Base-by-base conservation (phyloP, 2,888 invertebrate genomes). In the Melangyna quadrimaculata region DNA sequence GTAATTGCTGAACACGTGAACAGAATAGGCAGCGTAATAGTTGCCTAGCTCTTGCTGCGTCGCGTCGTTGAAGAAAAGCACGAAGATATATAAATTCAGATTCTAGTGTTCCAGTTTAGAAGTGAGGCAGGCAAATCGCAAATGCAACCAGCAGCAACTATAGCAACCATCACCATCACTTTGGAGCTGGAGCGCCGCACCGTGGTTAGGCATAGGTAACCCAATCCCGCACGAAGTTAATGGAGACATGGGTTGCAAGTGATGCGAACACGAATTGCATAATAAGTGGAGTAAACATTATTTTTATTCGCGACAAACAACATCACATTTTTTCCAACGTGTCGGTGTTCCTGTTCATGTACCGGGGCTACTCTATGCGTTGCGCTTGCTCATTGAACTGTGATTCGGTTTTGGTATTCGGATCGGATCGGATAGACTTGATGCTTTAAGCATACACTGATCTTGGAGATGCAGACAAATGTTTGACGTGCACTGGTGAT, bases 211-310 rank as follows among this genome's bases (percentile, higher is more conserved):
- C 14, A 7, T 29, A 55, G 17, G 57, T 78, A 82, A 82, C 48
- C 55, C 63, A 45, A 82, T 78, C 78, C 73, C 29, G 63, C 61
- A 74, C 69, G 48, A 69, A 55, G 73, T 73, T 82, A 82, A 82
- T 82, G 73, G 69, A 73, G 69, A 78, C 78, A 82, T 82, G 73
- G 63, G 82, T 78, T 78, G 48, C 82, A 69, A 82, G 82, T 82
- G 82, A 73, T 78, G 78, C 73, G 45, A 82, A 82, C 82, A 82
- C 78, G 82, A 45, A 63, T 78, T 73, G 82, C 78, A 78, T 78
- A 78, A 78, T 78, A 69, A 82, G 55, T 24, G 73, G 53, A 61
- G 67, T 78, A 55, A 57, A 72, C 51, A 45, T 51, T 63, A 63
- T 67, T 67, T 67, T 51, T 24, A 61, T 63, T 24, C 48, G 73